Percentiles rank a stretch among this genome's conserved stretches.
Conservation (phyloP, 2,888 invertebrate species). For the Cosmorhoe ocellata region DNA sequence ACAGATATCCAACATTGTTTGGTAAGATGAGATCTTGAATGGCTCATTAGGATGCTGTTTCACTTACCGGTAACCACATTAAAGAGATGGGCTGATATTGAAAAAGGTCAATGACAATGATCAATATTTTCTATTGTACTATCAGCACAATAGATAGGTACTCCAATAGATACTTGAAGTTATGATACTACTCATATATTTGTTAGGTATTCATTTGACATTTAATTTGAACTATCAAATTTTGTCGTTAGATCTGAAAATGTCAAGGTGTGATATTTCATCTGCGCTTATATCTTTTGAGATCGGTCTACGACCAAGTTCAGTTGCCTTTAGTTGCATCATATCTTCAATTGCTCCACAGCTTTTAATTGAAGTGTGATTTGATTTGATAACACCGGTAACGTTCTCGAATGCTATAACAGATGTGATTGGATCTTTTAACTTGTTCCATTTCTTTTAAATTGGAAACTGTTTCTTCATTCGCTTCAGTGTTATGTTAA, state of each 20-base stretch:
- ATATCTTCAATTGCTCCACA: slow-evolving; percentile 14
- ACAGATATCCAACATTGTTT: slow-evolving; percentile 11
- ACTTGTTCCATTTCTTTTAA: slow-evolving; percentile 8
- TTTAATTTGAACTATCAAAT: no score
- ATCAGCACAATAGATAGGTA: not conserved
- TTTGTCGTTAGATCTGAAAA: no score
- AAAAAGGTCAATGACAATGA: slow-evolving; percentile 9
- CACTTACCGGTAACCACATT: slow-evolving; percentile 4
- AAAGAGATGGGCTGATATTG: slow-evolving; percentile 7
- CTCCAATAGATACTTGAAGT: not conserved
- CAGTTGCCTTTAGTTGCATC: slow-evolving; percentile 5
- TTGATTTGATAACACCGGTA: slow-evolving; percentile 25
- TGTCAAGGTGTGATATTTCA: no score
- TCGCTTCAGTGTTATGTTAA: not conserved
- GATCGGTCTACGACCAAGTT: slow-evolving; percentile 4
- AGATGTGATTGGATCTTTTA: slow-evolving; percentile 27
- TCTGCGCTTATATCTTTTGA: not conserved
- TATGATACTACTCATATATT: no score
- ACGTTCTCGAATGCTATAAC: slow-evolving; percentile 15
- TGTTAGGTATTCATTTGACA: no score
- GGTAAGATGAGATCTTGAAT: slow-evolving; percentile 16
- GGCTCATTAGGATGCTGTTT: slow-evolving; percentile 18
- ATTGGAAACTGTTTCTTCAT: slow-evolving; percentile 1
- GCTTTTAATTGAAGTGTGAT: slow-evolving; percentile 10
- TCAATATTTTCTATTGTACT: no score